phyloP scores from a whole-genome alignment of 2,113 vertebrate genomes.

The Eubucco bourcierii region DNA sequence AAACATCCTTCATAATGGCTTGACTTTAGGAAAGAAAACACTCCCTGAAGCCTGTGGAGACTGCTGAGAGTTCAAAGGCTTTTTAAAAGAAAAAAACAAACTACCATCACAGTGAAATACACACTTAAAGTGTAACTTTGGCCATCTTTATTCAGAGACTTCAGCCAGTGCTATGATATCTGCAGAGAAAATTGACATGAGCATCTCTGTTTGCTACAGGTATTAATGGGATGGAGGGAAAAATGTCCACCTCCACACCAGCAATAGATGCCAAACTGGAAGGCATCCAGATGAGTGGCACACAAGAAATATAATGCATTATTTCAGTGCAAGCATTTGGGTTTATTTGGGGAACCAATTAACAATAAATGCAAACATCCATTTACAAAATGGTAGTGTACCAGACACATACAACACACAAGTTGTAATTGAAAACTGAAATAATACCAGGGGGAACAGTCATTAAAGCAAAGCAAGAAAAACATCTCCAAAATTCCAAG shows the following conservation, averaged over 20 bases:
- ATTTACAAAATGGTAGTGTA: slow-evolving; percentile 75
- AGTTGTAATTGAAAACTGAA: slow-evolving; percentile 78
- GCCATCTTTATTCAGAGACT: neutral
- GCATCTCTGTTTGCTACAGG: neutral
- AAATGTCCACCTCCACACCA: neutral
- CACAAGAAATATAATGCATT: slow-evolving; percentile 62
- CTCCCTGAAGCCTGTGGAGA: neutral
- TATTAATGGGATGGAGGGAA: slow-evolving; percentile 12
- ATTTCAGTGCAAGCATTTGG: slow-evolving; percentile 68
- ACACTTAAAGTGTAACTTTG: neutral
- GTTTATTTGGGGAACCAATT: slow-evolving; percentile 74
- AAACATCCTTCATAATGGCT: neutral
- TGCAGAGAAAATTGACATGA: neutral
- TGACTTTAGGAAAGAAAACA: neutral
- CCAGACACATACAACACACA: slow-evolving; percentile 51
- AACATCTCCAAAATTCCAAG: slow-evolving; percentile 70
- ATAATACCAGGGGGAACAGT: slow-evolving; percentile 76
- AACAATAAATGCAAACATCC: slow-evolving; percentile 73
- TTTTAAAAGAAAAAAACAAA: neutral
- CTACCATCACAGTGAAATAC: neutral
- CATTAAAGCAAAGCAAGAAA: slow-evolving; percentile 63
- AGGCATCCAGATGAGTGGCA: slow-evolving; percentile 64
- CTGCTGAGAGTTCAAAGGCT: neutral
- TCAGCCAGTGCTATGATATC: neutral
- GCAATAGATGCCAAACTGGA: slow-evolving; percentile 49